A percentile compares a stretch with the other conserved stretches of the same genome.
phyloP scores from a whole-genome alignment of 92 coral and sea anemone species.

The Plumapathes pennacea region DNA sequence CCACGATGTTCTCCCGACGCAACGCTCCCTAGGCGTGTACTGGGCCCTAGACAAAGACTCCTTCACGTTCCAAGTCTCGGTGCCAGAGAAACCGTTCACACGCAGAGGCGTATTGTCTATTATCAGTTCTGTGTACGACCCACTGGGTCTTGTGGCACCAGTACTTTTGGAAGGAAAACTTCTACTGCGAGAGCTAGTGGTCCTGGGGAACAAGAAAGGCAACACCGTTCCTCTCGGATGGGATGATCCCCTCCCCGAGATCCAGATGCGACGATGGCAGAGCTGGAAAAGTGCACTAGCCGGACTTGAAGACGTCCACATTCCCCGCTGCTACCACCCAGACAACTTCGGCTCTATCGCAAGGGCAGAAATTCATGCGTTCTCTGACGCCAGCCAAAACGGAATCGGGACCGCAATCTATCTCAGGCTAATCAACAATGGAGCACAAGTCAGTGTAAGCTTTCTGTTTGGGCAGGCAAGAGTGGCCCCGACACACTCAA shows the following conservation, averaged over 20 bases:
- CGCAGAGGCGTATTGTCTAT: constrained; percentile 31
- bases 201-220: constrained; percentile 10
- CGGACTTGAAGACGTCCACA: constrained; percentile 9
- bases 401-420: constrained; percentile 39
- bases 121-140: constrained; percentile 34
- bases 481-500: no score
- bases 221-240: constrained; percentile 13
- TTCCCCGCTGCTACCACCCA: constrained; percentile 37
- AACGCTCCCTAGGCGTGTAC: constrained; percentile 35
- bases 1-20: constrained; percentile 30
- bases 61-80: constrained; percentile 23
- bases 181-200: constrained; percentile 26
- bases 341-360: constrained; percentile 9
- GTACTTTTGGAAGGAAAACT: constrained; percentile 31
- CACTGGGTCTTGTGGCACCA: constrained; percentile 21
- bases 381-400: constrained; percentile 51
- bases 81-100: constrained; percentile 30
- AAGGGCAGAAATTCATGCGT: constrained; percentile 36
- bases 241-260: constrained; percentile 37
- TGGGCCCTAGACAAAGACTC: constrained; percentile 36
- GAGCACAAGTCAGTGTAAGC: no score
- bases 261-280: constrained; percentile 12
- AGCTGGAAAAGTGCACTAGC: constrained; percentile 8
- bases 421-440: constrained; percentile 16
- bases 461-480: no score